These are phyloP conservation scores for Dendrolimus houi DNA, from an alignment of 2,888 invertebrate species.

Conservation along the genomic window DNA sequence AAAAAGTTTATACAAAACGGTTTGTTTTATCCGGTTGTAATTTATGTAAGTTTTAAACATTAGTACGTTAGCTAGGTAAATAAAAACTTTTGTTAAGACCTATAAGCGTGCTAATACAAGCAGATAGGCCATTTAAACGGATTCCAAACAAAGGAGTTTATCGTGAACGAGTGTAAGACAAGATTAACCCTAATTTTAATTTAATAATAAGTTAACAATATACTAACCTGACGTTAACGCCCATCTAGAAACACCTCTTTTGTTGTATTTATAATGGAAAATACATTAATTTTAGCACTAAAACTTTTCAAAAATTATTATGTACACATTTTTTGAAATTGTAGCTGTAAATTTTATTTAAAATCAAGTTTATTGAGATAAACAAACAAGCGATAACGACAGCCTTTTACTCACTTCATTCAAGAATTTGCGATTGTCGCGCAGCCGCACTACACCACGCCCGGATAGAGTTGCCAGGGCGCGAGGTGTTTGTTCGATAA, in stretches of 20 bases:
- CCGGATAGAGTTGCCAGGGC: constrained; percentile 26
- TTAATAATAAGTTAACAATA: constrained; percentile 56
- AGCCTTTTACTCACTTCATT: constrained; percentile 55
- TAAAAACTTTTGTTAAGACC: too few relatives aligned
- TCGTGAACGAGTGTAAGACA: constrained; percentile 18
- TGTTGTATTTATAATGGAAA: constrained; percentile 24
- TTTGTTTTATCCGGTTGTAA: too few relatives aligned
- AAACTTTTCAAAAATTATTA: constrained; percentile 19
- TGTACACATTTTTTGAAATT: constrained; percentile 11
- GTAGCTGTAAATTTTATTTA: constrained; percentile 25
- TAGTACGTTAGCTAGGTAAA: too few relatives aligned
- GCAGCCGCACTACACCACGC: constrained; percentile 72
- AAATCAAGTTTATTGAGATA: constrained; percentile 33
- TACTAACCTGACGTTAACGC: constrained; percentile 68
- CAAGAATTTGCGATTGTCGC: constrained; percentile 44
- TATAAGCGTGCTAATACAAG: too few relatives aligned
- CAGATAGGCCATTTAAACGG: too few relatives aligned
- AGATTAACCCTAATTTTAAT: constrained; percentile 51
- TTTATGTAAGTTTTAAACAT: too few relatives aligned
- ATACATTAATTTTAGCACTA: constrained; percentile 26
- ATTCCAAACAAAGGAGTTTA: too few relatives aligned
- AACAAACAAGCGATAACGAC: constrained; percentile 51
- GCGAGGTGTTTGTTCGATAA: too few relatives aligned
- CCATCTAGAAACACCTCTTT: constrained; percentile 55
- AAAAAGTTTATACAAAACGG: too few relatives aligned